These are phyloP conservation scores for Erpobdella octoculata DNA, from an alignment of 2,888 invertebrate species.

Conservation along the genomic window DNA sequence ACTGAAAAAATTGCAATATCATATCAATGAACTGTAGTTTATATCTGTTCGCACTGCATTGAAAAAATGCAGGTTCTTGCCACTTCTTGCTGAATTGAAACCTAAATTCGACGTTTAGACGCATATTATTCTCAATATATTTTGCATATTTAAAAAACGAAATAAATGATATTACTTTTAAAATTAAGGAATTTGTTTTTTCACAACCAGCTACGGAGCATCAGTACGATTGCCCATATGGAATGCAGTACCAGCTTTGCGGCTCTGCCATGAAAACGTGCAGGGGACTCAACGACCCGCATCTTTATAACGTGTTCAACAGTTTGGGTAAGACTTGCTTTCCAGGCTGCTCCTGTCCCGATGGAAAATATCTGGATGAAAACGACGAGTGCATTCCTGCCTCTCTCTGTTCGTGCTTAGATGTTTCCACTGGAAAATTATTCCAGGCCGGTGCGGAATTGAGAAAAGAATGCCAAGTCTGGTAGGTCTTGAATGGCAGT, in stretches of 20 bases:
- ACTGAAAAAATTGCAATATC: too few species aligned
- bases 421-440: background rate
- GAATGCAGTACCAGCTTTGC: background rate
- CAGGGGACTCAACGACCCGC: background rate
- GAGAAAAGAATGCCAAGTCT: constrained; percentile 5
- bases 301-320: background rate
- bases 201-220: background rate
- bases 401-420: constrained; percentile 8
- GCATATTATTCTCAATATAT: too few species aligned
- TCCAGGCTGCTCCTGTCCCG: constrained; percentile 13
- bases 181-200: background rate
- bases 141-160: background rate
- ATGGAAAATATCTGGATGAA: constrained; percentile 4
- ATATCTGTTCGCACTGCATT: too few species aligned
- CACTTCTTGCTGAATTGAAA: too few species aligned
- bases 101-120: too few species aligned
- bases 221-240: background rate
- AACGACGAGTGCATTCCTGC: background rate
- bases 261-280: constrained; percentile 12
- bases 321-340: constrained; percentile 20
- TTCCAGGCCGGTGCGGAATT: background rate
- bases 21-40: too few species aligned
- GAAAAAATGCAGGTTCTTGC: too few species aligned
- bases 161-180: background rate
- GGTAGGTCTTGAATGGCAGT: background rate